Evolutionary conservation across 2,888 invertebrate species (phyloP).

Genomic region (Malachius bipustulatus): DNA sequence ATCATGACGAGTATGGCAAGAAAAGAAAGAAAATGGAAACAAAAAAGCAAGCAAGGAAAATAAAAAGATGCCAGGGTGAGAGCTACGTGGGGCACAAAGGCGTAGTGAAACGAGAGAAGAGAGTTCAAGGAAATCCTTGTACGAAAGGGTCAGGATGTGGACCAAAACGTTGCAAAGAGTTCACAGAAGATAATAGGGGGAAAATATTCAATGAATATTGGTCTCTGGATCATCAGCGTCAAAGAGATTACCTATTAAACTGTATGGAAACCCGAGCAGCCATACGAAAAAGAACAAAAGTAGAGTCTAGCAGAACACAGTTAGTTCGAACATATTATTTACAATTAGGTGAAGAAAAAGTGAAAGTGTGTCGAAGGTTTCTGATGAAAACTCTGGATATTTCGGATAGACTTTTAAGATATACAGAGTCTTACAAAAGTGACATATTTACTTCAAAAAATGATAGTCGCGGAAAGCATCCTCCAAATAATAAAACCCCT

Average conservation of each 20-base stretch:
- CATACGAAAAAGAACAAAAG: not conserved
- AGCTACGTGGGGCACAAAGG: not conserved
- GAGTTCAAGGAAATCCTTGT: conserved; percentile 1
- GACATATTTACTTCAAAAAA: too few species aligned
- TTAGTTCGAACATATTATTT: too few species aligned
- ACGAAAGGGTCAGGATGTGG: not conserved
- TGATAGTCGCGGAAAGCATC: too few species aligned
- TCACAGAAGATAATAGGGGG: not conserved
- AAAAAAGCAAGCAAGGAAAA: conserved; percentile 1
- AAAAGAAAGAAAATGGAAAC: conserved; percentile 1
- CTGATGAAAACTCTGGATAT: too few species aligned
- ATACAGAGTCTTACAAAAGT: too few species aligned
- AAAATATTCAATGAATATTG: not conserved
- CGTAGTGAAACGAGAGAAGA: not conserved
- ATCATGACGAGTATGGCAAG: not conserved
- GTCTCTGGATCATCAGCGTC: not conserved
- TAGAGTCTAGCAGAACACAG: too few species aligned
- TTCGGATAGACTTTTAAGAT: too few species aligned
- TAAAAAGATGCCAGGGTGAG: not conserved
- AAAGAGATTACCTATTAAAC: not conserved
- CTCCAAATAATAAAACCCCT: too few species aligned
- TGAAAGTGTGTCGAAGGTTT: too few species aligned
- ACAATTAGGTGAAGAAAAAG: too few species aligned
- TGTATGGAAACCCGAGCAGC: not conserved
- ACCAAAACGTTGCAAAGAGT: not conserved